Evolutionary conservation across 2,888 invertebrate species (phyloP), one percentile per base, ranked within the genome.

Genomic region (Calameuta filiformis): DNA sequence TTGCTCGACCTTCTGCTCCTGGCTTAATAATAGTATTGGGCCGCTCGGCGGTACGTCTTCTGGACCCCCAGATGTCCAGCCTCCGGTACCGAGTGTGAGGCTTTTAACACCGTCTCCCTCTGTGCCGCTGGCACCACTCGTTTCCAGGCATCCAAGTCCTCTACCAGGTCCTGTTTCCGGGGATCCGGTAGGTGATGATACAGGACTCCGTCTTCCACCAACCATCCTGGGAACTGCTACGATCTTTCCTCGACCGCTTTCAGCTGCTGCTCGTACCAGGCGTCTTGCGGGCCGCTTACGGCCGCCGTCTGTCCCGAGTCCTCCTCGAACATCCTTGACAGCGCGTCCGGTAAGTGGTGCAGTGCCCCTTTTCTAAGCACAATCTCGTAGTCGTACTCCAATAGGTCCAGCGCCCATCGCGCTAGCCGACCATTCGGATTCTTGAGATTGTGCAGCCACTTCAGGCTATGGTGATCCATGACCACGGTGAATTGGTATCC

Each of bases 381-480:
- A 1, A 83, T 74, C 12, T 35, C 3, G 12, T 12, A 35, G 3
- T 35, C 12, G 3, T 35, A 35, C 0, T 12, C 12, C 12, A 12
- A 2, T 0, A 35, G 12, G 35, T 35, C 12, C 35, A 35, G 1
- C 12, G 71, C 40, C 73, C 80, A 82, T 6, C 81, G 68, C 2
- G 77, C 80, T 3, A 79, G 34, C 2, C 80, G 40, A 1, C 79
- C 75, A 0, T 34, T 73, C 1, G 80, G 78, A 56, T 76, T 75
- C 0, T 31, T 15, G 23, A 80, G 68, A 68, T 81, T 81, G 33
- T 80, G 76, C 30, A 83, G 68, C 79, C 81, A 83, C 11, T 79
- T 73, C 30, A 81, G 68, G 75, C 79, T 81, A 76, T 78, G 79
- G 56, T 80, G 79, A 56, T 82, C 78, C 0, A 80, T 83, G 0